Conservation (phyloP, 2,113 vertebrate species). For the Mionectes macconnelli region DNA sequence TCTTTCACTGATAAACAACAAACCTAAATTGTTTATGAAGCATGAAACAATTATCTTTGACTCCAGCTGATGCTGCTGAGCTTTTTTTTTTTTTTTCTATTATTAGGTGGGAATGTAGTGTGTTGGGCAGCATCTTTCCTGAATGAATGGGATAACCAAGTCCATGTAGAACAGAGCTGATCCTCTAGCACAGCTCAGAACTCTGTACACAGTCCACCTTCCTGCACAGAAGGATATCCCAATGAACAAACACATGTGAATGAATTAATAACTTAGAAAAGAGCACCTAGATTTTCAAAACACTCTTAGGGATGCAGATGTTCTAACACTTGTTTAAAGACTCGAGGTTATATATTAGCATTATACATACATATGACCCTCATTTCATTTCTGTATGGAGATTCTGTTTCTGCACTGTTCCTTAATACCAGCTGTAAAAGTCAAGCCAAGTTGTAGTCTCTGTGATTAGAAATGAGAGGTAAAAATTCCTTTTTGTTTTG, state of each 20-base stretch:
- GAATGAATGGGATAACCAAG: not conserved
- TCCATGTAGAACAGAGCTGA: not conserved
- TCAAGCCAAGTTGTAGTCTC: not conserved
- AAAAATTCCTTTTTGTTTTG: not conserved
- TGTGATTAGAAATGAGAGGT: not conserved
- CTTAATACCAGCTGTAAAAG: not conserved
- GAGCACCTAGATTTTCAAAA: not conserved
- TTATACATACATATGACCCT: rapidly evolving
- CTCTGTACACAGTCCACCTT: not conserved
- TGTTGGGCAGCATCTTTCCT: not conserved
- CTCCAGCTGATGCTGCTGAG: slow-evolving; percentile 25
- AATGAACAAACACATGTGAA: not conserved
- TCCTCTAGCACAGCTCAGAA: not conserved
- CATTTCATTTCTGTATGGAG: not conserved
- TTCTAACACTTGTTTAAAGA: not conserved
- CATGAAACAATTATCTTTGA: slow-evolving; percentile 22
- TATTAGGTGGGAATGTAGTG: not conserved
- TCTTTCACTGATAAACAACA: not conserved
- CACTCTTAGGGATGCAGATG: not conserved
- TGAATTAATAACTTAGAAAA: not conserved
- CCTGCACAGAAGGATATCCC: not conserved
- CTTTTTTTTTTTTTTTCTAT: not conserved
- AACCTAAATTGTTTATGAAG: slow-evolving; percentile 6
- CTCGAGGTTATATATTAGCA: not conserved
- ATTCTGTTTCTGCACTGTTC: not conserved